A percentile compares a stretch with the other conserved stretches of the same genome.
Evolutionary conservation across 2,797 vertebrate species (phyloP).

Genomic region (Gymnothorax reevesii): DNA sequence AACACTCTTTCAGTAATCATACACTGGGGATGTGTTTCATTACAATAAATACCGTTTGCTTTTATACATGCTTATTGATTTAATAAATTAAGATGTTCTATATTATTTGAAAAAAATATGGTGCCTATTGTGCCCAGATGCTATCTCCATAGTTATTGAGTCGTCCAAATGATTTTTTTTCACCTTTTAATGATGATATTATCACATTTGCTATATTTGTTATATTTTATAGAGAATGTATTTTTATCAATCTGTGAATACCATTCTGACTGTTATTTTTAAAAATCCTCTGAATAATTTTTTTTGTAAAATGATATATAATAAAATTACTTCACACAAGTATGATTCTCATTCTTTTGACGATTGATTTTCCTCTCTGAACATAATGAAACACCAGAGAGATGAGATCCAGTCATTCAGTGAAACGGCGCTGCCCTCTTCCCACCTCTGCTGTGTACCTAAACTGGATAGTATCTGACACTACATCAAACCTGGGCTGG

Average conservation of each 20-base stretch:
- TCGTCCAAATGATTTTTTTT: slow-evolving; percentile 11
- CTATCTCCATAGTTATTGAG: slow-evolving; percentile 23
- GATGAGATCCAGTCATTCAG: too few relatives aligned
- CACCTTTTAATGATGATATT: background rate
- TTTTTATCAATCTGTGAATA: slow-evolving; percentile 27
- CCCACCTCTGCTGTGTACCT: too few relatives aligned
- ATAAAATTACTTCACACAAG: background rate
- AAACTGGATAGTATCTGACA: too few relatives aligned
- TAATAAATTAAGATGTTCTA: slow-evolving; percentile 15
- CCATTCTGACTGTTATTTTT: slow-evolving; percentile 8
- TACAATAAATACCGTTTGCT: background rate
- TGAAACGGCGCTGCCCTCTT: too few relatives aligned
- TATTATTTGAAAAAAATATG: slow-evolving; percentile 15
- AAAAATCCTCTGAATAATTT: background rate
- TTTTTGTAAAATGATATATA: background rate
- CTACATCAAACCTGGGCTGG: too few relatives aligned
- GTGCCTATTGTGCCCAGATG: background rate
- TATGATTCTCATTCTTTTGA: background rate
- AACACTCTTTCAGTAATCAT: background rate
- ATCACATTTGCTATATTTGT: background rate
- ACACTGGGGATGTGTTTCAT: background rate
- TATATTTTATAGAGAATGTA: slow-evolving; percentile 23
- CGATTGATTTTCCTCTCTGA: background rate
- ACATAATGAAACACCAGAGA: background rate
- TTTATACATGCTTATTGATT: slow-evolving; percentile 6